These are phyloP conservation scores for Gambusia affinis DNA, from an alignment of 2,113 vertebrate genomes.

Conservation along the genomic window DNA sequence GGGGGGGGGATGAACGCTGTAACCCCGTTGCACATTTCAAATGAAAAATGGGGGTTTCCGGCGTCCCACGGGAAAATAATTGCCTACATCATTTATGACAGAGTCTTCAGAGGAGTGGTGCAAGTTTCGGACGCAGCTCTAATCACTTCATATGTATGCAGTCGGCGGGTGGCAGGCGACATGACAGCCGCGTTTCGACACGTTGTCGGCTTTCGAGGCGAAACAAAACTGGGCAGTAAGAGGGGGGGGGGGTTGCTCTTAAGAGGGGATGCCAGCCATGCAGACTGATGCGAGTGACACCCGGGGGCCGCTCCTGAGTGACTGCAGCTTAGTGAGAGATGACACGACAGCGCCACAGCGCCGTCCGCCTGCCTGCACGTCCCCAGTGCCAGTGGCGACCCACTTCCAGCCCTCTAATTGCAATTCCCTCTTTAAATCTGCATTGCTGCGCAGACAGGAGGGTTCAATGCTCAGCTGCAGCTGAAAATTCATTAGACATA, in stretches of 20 bases:
- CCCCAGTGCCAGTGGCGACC: slow-evolving; percentile 58
- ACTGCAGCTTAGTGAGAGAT: slow-evolving; percentile 56
- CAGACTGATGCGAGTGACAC: slow-evolving; percentile 31
- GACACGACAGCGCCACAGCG: slow-evolving; percentile 60
- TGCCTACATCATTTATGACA: too few species aligned
- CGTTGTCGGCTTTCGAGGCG: slow-evolving; percentile 11
- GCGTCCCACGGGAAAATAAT: too few species aligned
- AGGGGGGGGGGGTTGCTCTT: slow-evolving; percentile 33
- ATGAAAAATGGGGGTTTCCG: too few species aligned
- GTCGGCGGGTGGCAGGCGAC: slow-evolving; percentile 9
- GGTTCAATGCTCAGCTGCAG: neutral
- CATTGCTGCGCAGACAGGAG: slow-evolving; percentile 21
- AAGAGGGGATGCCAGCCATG: slow-evolving; percentile 40
- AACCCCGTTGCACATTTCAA: neutral
- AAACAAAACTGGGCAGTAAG: slow-evolving; percentile 28
- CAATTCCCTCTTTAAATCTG: slow-evolving; percentile 59
- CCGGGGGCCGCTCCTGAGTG: slow-evolving; percentile 33
- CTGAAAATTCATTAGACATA: slow-evolving; percentile 9
- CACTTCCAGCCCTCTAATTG: slow-evolving; percentile 58
- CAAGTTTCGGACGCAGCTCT: slow-evolving; percentile 4
- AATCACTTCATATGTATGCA: slow-evolving; percentile 31
- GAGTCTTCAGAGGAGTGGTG: slow-evolving; percentile 16
- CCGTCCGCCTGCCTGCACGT: slow-evolving; percentile 40
- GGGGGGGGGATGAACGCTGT: neutral
- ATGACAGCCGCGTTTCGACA: slow-evolving; percentile 47